Percentiles rank a stretch among this genome's conserved stretches.
These are phyloP conservation scores for Benitochromis conjunctus DNA, from an alignment of 2,113 vertebrate genomes.

Conservation along the genomic window DNA sequence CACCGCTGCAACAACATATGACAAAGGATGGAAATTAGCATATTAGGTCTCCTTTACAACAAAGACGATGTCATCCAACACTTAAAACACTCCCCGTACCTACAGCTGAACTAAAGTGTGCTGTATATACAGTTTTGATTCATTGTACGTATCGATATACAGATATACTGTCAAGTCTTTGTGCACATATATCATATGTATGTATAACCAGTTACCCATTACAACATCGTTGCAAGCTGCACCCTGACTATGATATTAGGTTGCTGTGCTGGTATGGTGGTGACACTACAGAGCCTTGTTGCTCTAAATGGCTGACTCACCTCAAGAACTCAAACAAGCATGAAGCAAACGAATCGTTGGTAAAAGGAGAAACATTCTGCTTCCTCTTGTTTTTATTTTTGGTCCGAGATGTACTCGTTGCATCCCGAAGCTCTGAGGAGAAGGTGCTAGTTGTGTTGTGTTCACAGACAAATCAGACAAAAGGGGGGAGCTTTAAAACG, in stretches of 20 bases:
- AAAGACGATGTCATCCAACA: background rate
- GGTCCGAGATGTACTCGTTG: background rate
- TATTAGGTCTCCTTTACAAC: background rate
- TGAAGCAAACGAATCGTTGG: no score
- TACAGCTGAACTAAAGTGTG: background rate
- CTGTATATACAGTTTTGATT: background rate
- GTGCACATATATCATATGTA: background rate
- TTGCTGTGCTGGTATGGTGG: background rate
- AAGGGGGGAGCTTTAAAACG: background rate
- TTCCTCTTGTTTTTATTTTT: background rate
- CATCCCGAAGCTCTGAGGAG: background rate
- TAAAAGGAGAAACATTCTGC: background rate
- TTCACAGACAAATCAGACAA: background rate
- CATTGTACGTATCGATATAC: background rate
- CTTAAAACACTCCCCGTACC: background rate
- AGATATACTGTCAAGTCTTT: background rate
- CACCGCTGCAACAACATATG: background rate
- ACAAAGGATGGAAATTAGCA: background rate
- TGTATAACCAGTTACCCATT: background rate
- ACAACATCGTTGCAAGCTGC: background rate
- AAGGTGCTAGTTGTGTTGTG: background rate
- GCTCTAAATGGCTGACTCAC: background rate
- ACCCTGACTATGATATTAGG: background rate
- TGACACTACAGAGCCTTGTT: background rate
- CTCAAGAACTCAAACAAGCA: background rate